Evolutionary conservation across 2,888 invertebrate genomes (phyloP).

Genomic region (Orthosia cruda): DNA sequence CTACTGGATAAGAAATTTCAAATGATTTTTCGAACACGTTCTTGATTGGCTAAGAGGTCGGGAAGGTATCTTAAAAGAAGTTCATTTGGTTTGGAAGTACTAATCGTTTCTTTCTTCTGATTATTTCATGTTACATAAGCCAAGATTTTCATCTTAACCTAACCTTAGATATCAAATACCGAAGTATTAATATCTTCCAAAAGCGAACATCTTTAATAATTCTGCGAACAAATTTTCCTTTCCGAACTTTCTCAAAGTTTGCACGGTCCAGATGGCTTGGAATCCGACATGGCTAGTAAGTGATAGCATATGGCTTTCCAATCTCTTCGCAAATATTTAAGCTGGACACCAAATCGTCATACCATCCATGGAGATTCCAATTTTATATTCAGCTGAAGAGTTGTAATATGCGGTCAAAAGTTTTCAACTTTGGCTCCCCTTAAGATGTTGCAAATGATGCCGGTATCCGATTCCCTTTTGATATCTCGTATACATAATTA

Average conservation of each 20-base stretch:
- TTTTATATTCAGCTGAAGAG: slow-evolving; percentile 24
- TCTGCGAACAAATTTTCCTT: slow-evolving; percentile 68
- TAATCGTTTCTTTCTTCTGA: not conserved
- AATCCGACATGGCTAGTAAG: slow-evolving; percentile 70
- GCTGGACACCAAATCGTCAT: slow-evolving; percentile 14
- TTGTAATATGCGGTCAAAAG: slow-evolving; percentile 32
- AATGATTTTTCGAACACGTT: not conserved
- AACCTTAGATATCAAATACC: not conserved
- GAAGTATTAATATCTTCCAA: slow-evolving; percentile 38
- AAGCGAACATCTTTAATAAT: slow-evolving; percentile 60
- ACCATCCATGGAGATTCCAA: not conserved
- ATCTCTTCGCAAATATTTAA: slow-evolving; percentile 60
- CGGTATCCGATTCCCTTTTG: slow-evolving; percentile 20
- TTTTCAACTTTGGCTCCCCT: slow-evolving; percentile 3
- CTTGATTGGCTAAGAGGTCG: not conserved
- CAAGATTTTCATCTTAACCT: slow-evolving; percentile 3
- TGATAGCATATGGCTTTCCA: slow-evolving; percentile 71
- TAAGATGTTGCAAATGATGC: slow-evolving; percentile 17
- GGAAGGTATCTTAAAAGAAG: no score
- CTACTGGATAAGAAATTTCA: no score
- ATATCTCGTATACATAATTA: slow-evolving; percentile 38
- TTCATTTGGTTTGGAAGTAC: not conserved
- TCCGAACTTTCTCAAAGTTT: slow-evolving; percentile 70
- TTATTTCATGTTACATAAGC: not conserved
- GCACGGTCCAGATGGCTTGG: slow-evolving; percentile 72